Evolutionary conservation across 2,888 invertebrate genomes (phyloP).

Genomic region (Crocallis elinguaria): DNA sequence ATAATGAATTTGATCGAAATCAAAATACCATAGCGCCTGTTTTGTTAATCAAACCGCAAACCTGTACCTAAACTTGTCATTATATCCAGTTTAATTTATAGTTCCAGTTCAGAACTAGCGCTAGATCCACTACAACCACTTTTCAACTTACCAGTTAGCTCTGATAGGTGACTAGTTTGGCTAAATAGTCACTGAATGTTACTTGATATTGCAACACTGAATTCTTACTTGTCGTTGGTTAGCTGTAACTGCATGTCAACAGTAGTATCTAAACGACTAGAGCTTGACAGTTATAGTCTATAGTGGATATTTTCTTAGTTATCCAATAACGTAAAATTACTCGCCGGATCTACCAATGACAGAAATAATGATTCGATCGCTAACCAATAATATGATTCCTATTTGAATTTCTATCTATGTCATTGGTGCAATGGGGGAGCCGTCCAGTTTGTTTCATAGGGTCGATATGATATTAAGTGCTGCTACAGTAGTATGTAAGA

Average conservation of each 20-base stretch:
- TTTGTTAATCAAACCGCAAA: slow-evolving; percentile 9
- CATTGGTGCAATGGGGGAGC: too few species aligned
- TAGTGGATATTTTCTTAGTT: not conserved
- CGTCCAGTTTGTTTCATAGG: too few species aligned
- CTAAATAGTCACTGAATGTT: slow-evolving; percentile 16
- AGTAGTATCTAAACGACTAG: not conserved
- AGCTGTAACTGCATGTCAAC: slow-evolving; percentile 1
- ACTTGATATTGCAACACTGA: slow-evolving; percentile 8
- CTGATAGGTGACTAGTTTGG: slow-evolving; percentile 19
- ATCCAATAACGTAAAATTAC: too few species aligned
- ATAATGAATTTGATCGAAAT: too few species aligned
- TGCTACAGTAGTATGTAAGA: too few species aligned
- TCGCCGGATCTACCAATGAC: too few species aligned
- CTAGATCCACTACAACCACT: slow-evolving; percentile 18
- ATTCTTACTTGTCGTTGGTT: not conserved
- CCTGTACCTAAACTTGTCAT: slow-evolving; percentile 11
- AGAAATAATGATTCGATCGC: too few species aligned
- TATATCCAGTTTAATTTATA: slow-evolving; percentile 31
- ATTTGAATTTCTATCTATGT: too few species aligned
- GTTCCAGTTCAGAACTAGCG: slow-evolving; percentile 35
- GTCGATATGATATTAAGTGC: too few species aligned
- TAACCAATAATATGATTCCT: too few species aligned
- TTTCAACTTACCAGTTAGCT: slow-evolving; percentile 27
- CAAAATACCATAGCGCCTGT: not conserved
- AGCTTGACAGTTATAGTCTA: not conserved